These are phyloP conservation scores for Acrossocheilus wenchowensis DNA, from an alignment of 2,797 vertebrate genomes.

Conservation along the genomic window DNA sequence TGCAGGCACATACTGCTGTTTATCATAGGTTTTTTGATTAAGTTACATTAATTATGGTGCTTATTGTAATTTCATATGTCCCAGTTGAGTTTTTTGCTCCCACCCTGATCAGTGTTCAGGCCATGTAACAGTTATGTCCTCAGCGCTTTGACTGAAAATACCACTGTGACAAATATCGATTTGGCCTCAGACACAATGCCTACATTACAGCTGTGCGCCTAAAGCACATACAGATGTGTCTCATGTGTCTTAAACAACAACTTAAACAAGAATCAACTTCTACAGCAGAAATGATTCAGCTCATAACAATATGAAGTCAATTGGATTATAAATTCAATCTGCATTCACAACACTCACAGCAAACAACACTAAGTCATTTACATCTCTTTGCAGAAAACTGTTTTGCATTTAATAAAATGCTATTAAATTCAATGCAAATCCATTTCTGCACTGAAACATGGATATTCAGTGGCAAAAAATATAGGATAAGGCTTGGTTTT, in stretches of 20 bases:
- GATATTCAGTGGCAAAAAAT: neutral
- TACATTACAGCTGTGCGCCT: neutral
- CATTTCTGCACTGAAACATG: neutral
- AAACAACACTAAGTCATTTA: neutral
- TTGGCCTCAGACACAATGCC: neutral
- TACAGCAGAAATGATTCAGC: neutral
- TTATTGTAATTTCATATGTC: slow-evolving; percentile 44
- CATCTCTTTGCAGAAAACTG: neutral
- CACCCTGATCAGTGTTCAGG: slow-evolving; percentile 8
- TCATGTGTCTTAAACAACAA: neutral
- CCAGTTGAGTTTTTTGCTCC: neutral
- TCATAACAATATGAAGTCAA: neutral
- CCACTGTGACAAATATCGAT: slow-evolving; percentile 16
- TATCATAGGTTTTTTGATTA: slow-evolving; percentile 1
- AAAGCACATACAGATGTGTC: slow-evolving; percentile 25
- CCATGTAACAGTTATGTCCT: neutral
- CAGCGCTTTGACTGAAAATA: neutral
- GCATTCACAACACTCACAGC: neutral
- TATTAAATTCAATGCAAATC: neutral
- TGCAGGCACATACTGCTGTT: neutral
- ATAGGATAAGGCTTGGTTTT: neutral
- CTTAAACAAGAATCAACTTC: neutral
- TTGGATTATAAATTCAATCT: neutral
- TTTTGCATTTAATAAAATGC: neutral
- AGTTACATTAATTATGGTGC: slow-evolving; percentile 45